These are phyloP conservation scores for Nemopilema nomurai DNA, from an alignment of 30 jellyfish, hydroid and myxozoan genomes.

Conservation along the genomic window DNA sequence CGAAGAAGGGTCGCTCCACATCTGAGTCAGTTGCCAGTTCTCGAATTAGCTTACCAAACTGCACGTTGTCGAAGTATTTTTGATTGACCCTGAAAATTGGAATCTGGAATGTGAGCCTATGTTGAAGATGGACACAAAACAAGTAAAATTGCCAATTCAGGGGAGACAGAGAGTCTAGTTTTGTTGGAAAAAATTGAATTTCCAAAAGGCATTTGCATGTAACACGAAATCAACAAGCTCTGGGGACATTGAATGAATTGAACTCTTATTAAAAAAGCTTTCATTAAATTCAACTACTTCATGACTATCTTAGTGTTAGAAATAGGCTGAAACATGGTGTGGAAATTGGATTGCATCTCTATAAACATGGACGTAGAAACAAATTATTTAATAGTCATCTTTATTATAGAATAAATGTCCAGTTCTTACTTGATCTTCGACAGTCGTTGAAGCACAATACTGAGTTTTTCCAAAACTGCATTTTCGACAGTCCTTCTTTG, in stretches of 20 bases:
- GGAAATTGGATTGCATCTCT: no score
- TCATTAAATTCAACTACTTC: no score
- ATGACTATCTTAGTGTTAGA: no score
- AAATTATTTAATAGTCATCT: no score
- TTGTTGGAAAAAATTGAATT: background rate
- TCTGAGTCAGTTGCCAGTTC: conserved; percentile 58
- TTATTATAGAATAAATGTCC: no score
- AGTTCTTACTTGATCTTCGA: conserved; percentile 65
- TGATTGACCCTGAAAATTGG: conserved; percentile 48
- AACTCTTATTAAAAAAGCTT: background rate
- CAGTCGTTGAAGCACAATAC: conserved; percentile 74
- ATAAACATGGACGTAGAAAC: no score
- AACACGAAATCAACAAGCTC: background rate
- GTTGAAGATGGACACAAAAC: no score
- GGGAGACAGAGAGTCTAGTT: no score
- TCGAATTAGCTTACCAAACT: conserved; percentile 38
- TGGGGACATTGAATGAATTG: background rate
- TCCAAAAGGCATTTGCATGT: background rate
- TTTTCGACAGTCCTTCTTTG: conserved; percentile 47
- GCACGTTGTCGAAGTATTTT: conserved; percentile 53
- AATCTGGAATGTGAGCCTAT: no score
- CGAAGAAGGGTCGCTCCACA: conserved; percentile 45
- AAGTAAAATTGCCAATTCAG: no score
- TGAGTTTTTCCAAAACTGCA: conserved; percentile 64
- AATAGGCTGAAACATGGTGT: no score